Conservation (phyloP, 1,140 invertebrate species). For the Cyrtorhinus lividipennis region DNA sequence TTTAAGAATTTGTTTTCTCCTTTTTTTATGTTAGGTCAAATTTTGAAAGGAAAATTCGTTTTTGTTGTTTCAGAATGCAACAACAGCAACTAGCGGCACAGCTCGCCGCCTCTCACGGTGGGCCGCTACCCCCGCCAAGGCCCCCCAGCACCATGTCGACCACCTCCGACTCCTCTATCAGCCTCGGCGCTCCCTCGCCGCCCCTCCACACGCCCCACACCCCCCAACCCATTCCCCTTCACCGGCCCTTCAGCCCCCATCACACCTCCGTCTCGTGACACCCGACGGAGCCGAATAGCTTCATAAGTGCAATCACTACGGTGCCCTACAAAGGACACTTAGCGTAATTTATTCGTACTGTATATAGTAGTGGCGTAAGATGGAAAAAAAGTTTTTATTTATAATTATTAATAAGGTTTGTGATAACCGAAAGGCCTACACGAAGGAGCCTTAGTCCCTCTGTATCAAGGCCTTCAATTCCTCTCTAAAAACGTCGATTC, state of each 20-base stretch:
- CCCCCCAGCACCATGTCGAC: slow-evolving; percentile 24
- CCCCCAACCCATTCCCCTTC: slow-evolving; percentile 23
- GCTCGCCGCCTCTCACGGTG: slow-evolving; percentile 25
- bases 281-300: not conserved
- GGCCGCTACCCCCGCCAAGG: slow-evolving; percentile 22
- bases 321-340: slow-evolving; percentile 13
- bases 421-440: slow-evolving; percentile 6
- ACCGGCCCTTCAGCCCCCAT: slow-evolving; percentile 5
- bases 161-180: slow-evolving; percentile 27
- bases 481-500: too few species aligned
- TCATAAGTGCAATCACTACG: slow-evolving; percentile 12
- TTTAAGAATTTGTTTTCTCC: too few species aligned
- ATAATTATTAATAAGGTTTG: not conserved
- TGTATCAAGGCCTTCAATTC: not conserved
- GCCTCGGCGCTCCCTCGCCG: slow-evolving; percentile 28
- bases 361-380: slow-evolving; percentile 6
- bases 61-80: slow-evolving; percentile 26
- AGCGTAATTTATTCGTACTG: slow-evolving; percentile 13
- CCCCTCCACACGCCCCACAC: slow-evolving; percentile 22
- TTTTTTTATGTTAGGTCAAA: too few species aligned
- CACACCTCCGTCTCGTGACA: slow-evolving; percentile 11
- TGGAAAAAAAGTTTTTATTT: not conserved
- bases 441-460: not conserved
- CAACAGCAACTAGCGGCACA: slow-evolving; percentile 28
- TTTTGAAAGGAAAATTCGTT: too few species aligned